phyloP scores from a whole-genome alignment of 2,888 invertebrate species.

The Cataglyphis rosenhaueri region DNA sequence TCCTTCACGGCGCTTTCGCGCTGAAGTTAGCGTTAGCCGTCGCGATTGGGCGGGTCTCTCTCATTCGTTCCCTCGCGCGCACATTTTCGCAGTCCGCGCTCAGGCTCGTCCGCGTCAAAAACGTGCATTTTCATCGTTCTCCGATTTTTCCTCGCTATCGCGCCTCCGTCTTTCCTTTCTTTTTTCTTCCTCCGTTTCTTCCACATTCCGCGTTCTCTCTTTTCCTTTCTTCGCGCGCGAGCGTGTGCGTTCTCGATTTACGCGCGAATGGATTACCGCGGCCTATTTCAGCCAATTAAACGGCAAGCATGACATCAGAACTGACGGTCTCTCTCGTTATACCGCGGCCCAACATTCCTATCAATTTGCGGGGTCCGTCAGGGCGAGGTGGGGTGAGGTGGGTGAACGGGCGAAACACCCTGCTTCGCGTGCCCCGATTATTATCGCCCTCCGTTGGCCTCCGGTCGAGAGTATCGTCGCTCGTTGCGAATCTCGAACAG shows the following conservation, averaged over 20 bases:
- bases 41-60: conserved; percentile 67
- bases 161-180: conserved; percentile 34
- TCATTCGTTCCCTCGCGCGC: conserved; percentile 15
- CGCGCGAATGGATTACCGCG: conserved; percentile 76
- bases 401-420: conserved; percentile 30
- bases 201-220: not conserved
- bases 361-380: conserved; percentile 70
- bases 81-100: conserved; percentile 47
- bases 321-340: conserved; percentile 62
- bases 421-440: conserved; percentile 27
- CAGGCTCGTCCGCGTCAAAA: conserved; percentile 6
- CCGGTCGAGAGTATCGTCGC: conserved; percentile 2
- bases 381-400: not conserved
- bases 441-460: conserved; percentile 6
- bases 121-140: conserved; percentile 1
- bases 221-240: conserved; percentile 24
- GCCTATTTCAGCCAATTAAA: conserved; percentile 80
- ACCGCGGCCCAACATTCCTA: conserved; percentile 77
- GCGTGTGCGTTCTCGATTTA: conserved; percentile 47
- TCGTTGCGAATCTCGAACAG: not conserved
- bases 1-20: conserved; percentile 27
- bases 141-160: conserved; percentile 31
- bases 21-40: conserved; percentile 36
- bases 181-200: not conserved
- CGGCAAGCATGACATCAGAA: conserved; percentile 79